These are phyloP conservation scores for Eolophus roseicapilla DNA, from an alignment of 2,113 vertebrate genomes.

Conservation along the genomic window DNA sequence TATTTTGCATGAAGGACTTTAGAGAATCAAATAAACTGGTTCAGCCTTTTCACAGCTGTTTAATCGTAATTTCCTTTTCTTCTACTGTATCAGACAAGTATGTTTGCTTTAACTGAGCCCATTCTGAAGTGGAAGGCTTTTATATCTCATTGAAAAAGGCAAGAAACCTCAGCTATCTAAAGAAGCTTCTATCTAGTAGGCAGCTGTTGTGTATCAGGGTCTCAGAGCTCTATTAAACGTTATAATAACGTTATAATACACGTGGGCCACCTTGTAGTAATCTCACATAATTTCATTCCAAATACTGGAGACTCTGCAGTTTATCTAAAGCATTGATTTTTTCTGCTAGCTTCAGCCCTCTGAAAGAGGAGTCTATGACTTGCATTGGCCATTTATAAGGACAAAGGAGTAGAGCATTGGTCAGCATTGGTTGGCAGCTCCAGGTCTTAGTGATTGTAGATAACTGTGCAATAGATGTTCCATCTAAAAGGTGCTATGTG, in stretches of 20 bases:
- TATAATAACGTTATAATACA: neutral
- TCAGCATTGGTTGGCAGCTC: neutral
- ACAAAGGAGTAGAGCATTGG: neutral
- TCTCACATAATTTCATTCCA: neutral
- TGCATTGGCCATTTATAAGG: neutral
- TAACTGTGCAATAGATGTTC: neutral
- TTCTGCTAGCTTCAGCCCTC: neutral
- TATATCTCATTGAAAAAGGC: neutral
- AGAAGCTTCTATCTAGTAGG: neutral
- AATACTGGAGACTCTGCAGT: neutral
- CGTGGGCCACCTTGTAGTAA: neutral
- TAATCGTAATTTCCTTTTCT: conserved; percentile 8
- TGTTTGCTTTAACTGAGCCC: neutral
- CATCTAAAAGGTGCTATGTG: neutral
- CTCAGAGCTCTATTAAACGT: neutral
- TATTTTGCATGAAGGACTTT: neutral
- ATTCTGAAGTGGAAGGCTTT: conserved; percentile 9
- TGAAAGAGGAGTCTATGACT: neutral
- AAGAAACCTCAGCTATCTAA: neutral
- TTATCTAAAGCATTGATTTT: neutral
- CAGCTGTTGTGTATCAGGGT: neutral
- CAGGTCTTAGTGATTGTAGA: neutral
- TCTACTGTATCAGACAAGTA: neutral
- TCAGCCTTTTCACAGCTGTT: neutral
- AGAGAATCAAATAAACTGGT: neutral